Conservation (phyloP, 2,888 invertebrate species). For the Pandemis corylana region DNA sequence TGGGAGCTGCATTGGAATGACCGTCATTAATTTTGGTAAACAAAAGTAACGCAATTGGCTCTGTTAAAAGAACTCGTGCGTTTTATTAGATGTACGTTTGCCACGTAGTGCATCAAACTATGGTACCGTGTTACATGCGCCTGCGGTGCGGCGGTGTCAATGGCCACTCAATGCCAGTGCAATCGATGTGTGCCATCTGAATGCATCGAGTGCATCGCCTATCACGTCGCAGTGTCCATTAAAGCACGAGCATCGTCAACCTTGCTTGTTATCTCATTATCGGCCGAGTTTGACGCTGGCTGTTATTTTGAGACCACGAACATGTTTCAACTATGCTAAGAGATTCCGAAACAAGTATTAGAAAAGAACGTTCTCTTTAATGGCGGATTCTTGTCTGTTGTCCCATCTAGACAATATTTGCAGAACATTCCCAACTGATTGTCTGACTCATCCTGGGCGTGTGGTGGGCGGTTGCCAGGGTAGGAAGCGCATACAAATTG, state of each 20-base stretch:
- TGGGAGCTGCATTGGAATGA: not conserved
- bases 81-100: not conserved
- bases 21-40: not conserved
- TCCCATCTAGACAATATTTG: too few relatives aligned
- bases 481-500: too few relatives aligned
- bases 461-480: too few relatives aligned
- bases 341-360: too few relatives aligned
- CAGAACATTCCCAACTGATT: too few relatives aligned
- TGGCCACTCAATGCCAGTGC: slow-evolving; percentile 40
- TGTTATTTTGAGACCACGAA: not conserved
- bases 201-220: slow-evolving; percentile 12
- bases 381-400: too few relatives aligned
- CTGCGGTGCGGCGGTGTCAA: slow-evolving; percentile 34
- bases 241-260: not conserved
- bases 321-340: not conserved
- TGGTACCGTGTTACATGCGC: not conserved
- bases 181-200: slow-evolving; percentile 42
- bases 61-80: not conserved
- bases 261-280: slow-evolving; percentile 8
- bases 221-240: not conserved
- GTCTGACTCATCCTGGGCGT: too few relatives aligned
- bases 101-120: not conserved
- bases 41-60: not conserved
- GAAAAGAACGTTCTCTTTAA: too few relatives aligned
- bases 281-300: not conserved